phyloP scores from a whole-genome alignment of 2,888 invertebrate genomes.

The Nymphalis urticae region DNA sequence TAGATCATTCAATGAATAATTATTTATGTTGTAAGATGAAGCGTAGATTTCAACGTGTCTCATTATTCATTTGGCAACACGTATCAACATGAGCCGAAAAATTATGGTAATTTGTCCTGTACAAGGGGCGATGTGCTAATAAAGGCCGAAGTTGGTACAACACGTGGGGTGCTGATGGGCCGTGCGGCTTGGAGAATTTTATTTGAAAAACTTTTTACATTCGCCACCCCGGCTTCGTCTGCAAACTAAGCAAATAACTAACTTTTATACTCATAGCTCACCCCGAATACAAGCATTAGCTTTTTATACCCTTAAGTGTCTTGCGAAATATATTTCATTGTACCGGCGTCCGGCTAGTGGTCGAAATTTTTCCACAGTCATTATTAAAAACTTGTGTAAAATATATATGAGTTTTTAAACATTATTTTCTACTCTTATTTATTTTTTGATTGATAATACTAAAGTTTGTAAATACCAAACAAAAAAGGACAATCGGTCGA shows the following conservation, averaged over 20 bases:
- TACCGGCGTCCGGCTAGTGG: no score
- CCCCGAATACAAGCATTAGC: background rate
- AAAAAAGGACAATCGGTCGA: no score
- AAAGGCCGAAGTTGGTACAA: slow-evolving; percentile 57
- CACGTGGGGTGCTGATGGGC: slow-evolving; percentile 63
- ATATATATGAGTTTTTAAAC: no score
- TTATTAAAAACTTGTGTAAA: no score
- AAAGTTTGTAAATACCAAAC: no score
- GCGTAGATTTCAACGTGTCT: slow-evolving; percentile 10
- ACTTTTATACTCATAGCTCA: slow-evolving; percentile 47
- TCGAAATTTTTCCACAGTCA: no score
- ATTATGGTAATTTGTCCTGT: slow-evolving; percentile 42
- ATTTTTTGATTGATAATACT: no score
- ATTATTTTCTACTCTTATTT: no score
- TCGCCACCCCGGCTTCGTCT: slow-evolving; percentile 75
- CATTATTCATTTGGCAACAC: slow-evolving; percentile 27
- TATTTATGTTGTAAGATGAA: slow-evolving; percentile 17
- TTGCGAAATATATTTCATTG: background rate
- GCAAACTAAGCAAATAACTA: slow-evolving; percentile 77
- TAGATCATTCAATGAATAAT: slow-evolving; percentile 7
- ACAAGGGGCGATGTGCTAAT: slow-evolving; percentile 47
- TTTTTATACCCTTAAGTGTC: background rate
- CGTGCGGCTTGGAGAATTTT: slow-evolving; percentile 65
- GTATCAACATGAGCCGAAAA: slow-evolving; percentile 36
- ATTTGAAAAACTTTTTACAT: slow-evolving; percentile 76